A percentile compares a stretch with the other conserved stretches of the same genome.
phyloP scores from a whole-genome alignment of 2,888 invertebrate genomes.

The Nymphalis c-album region DNA sequence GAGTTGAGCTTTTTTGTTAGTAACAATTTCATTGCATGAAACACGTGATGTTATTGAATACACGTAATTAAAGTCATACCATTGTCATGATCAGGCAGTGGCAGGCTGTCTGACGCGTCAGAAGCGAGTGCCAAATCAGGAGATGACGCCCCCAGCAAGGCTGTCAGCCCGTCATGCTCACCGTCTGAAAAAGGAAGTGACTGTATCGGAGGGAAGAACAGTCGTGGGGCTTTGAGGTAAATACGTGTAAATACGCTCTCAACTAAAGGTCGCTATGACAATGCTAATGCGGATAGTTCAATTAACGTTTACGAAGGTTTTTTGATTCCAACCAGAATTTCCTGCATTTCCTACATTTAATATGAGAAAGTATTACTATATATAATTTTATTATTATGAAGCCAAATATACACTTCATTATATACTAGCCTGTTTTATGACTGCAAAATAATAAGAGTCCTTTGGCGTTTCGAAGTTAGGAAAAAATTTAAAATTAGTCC shows the following conservation, averaged over 20 bases:
- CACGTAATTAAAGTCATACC: constrained; percentile 54
- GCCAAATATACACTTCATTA: constrained; percentile 3
- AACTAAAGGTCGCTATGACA: too few relatives aligned
- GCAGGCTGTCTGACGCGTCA: constrained; percentile 74
- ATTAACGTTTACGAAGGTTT: too few relatives aligned
- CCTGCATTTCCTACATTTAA: too few relatives aligned
- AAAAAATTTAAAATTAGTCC: constrained; percentile 13
- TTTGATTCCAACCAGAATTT: too few relatives aligned
- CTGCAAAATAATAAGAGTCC: constrained; percentile 5
- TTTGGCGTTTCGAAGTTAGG: constrained; percentile 5
- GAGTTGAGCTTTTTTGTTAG: neutral
- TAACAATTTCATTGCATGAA: neutral
- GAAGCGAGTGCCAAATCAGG: constrained; percentile 72
- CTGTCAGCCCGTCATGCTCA: constrained; percentile 67
- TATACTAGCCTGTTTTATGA: neutral
- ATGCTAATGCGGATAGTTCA: too few relatives aligned
- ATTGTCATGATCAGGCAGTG: constrained; percentile 71
- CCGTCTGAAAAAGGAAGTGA: constrained; percentile 53
- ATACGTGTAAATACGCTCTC: too few relatives aligned
- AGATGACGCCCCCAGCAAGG: constrained; percentile 67
- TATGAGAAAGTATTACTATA: too few relatives aligned
- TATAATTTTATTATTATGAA: too few relatives aligned
- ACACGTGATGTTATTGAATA: neutral
- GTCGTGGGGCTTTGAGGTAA: too few relatives aligned
- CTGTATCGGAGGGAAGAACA: neutral